Evolutionary conservation across 2,113 vertebrate genomes (phyloP).

Genomic region (Pterocles burchelli): DNA sequence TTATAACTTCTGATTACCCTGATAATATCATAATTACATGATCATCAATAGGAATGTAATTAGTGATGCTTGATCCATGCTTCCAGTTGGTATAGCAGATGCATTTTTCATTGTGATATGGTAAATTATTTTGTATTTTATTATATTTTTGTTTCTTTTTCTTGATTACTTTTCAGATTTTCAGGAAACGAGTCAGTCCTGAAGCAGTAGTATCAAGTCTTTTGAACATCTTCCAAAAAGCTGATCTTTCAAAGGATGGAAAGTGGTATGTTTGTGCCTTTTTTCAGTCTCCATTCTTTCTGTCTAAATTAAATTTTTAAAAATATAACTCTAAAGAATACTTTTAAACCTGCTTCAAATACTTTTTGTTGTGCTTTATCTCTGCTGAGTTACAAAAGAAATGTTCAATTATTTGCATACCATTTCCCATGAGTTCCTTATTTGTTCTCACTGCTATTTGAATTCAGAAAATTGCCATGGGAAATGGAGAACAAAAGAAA

Average conservation of each 20-base stretch:
- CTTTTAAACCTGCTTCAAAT: not conserved
- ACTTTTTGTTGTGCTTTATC: not conserved
- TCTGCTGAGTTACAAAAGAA: not conserved
- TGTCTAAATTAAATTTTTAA: not conserved
- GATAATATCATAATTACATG: not conserved
- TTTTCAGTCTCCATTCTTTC: not conserved
- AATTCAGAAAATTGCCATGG: not conserved
- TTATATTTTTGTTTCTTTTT: not conserved
- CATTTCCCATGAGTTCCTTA: not conserved
- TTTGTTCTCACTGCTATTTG: not conserved
- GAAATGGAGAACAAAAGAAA: not conserved
- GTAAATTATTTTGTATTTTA: not conserved
- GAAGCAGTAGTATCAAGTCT: conserved; percentile 78
- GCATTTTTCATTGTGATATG: not conserved
- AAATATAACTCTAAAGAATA: not conserved
- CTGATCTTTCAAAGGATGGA: conserved; percentile 71
- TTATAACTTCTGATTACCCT: not conserved
- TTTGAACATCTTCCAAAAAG: conserved; percentile 81
- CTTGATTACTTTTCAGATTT: conserved; percentile 66
- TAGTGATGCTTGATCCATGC: not conserved
- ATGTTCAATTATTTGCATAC: not conserved
- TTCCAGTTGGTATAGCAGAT: not conserved
- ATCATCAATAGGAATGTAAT: not conserved
- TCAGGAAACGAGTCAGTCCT: conserved; percentile 70
- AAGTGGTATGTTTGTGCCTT: conserved; percentile 78